These are phyloP conservation scores for Tetranychus urticae DNA, from an alignment of 1,140 invertebrate species.

Conservation along the genomic window DNA sequence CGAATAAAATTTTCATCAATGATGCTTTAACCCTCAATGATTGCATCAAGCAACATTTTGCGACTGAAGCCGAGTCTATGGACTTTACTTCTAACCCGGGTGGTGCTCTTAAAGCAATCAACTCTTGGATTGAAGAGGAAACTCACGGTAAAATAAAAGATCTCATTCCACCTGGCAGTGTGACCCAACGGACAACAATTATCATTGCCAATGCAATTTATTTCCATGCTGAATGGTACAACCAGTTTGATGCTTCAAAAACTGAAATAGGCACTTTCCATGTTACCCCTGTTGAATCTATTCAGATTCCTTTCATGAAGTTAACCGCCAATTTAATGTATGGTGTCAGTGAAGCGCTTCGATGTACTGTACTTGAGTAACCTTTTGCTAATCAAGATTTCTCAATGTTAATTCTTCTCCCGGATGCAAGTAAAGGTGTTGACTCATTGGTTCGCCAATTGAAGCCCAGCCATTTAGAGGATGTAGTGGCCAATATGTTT, in stretches of 20 bases:
- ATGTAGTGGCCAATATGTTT: constrained; percentile 10
- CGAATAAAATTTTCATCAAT: constrained; percentile 12
- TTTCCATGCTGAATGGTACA: constrained; percentile 19
- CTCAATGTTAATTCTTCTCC: constrained; percentile 39
- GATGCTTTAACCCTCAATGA: constrained; percentile 4
- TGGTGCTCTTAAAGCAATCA: constrained; percentile 31
- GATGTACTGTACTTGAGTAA: constrained; percentile 53
- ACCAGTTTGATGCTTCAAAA: constrained; percentile 21
- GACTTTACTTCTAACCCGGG: constrained; percentile 31
- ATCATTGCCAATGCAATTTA: constrained; percentile 22
- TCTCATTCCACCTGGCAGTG: constrained; percentile 19
- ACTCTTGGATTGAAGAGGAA: constrained; percentile 39
- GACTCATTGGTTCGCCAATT: constrained; percentile 11
- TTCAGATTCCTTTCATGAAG: constrained; percentile 13
- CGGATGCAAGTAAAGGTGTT: constrained; percentile 13
- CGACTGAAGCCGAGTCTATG: constrained; percentile 32
- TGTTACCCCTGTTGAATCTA: constrained; percentile 15
- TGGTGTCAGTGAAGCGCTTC: constrained; percentile 22
- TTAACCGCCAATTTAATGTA: constrained; percentile 15
- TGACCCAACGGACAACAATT: constrained; percentile 20
- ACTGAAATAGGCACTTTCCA: constrained; percentile 14
- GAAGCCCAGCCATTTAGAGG: constrained; percentile 9
- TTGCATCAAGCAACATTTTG: constrained; percentile 13
- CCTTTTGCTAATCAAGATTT: constrained; percentile 61
- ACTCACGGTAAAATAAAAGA: constrained; percentile 42